A percentile compares a stretch with the other conserved stretches of the same genome.
Evolutionary conservation across 2,797 vertebrate genomes (phyloP).

Genomic region (Apodemus agrarius): DNA sequence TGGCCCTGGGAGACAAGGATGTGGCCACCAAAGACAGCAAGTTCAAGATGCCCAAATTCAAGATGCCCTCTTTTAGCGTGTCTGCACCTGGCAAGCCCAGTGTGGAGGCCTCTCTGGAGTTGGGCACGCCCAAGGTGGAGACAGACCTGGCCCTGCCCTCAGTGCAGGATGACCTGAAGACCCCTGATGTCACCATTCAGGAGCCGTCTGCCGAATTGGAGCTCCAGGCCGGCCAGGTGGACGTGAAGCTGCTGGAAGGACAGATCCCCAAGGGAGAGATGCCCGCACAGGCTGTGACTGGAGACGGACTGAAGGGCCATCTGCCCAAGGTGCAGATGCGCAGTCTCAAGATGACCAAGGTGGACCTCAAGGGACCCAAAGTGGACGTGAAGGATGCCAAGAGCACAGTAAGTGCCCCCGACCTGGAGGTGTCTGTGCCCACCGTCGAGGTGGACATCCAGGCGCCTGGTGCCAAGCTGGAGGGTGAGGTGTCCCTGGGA

Average conservation of each 20-base stretch:
- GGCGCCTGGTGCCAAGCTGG: not conserved
- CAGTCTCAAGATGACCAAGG: slow-evolving; percentile 27
- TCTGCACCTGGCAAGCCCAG: not conserved
- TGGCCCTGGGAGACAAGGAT: not conserved
- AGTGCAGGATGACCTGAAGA: accelerated
- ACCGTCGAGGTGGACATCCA: not conserved
- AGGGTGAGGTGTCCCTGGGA: not conserved
- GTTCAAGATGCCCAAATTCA: slow-evolving; percentile 85
- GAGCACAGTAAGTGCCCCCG: accelerated
- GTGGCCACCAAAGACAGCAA: not conserved
- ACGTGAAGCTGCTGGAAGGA: too few relatives aligned
- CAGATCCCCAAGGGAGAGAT: too few relatives aligned
- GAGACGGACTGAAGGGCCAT: not conserved
- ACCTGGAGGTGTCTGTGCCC: accelerated
- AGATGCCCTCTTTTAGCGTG: slow-evolving; percentile 84
- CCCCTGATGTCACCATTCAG: too few relatives aligned
- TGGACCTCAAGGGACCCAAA: not conserved
- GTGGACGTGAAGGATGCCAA: not conserved
- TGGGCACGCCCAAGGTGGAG: not conserved
- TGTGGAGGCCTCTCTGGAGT: accelerated
- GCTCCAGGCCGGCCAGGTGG: too few relatives aligned
- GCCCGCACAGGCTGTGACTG: too few relatives aligned
- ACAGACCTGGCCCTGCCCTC: accelerated
- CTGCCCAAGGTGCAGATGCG: not conserved
- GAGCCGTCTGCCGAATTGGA: too few relatives aligned